Conservation (phyloP, 1,140 invertebrate genomes). For the Philaenus spumarius region DNA sequence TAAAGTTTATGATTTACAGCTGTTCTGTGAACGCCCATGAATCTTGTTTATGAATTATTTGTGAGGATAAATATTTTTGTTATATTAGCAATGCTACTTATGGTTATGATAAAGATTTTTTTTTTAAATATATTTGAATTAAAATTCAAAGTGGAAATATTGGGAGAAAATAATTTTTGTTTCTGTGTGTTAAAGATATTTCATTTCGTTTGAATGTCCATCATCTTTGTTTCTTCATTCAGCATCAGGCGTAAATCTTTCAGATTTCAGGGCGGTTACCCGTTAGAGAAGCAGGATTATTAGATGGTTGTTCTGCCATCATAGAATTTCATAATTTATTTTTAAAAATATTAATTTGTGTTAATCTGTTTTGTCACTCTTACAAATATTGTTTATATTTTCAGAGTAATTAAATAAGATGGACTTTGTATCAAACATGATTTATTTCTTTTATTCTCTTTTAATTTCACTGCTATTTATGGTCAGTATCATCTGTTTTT, state of each 20-base stretch:
- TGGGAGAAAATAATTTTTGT: not conserved
- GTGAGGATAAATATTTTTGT: too few species aligned
- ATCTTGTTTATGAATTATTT: too few species aligned
- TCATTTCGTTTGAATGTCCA: conserved; percentile 6
- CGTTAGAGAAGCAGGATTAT: not conserved
- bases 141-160: too few species aligned
- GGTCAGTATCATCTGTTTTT: not conserved
- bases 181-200: conserved; percentile 4
- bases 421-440: not conserved
- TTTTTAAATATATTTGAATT: too few species aligned
- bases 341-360: not conserved
- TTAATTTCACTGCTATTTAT: not conserved
- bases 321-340: not conserved
- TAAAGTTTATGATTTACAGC: too few species aligned
- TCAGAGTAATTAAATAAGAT: not conserved
- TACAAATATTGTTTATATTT: not conserved
- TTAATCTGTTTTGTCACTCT: not conserved
- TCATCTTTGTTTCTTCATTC: conserved; percentile 6
- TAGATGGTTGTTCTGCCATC: not conserved
- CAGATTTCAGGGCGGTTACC: not conserved
- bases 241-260: not conserved
- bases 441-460: not conserved
- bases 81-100: too few species aligned
- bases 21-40: too few species aligned
- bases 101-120: too few species aligned